These are phyloP conservation scores for Mohoua ochrocephala DNA, from an alignment of 2,113 vertebrate genomes.

Conservation along the genomic window DNA sequence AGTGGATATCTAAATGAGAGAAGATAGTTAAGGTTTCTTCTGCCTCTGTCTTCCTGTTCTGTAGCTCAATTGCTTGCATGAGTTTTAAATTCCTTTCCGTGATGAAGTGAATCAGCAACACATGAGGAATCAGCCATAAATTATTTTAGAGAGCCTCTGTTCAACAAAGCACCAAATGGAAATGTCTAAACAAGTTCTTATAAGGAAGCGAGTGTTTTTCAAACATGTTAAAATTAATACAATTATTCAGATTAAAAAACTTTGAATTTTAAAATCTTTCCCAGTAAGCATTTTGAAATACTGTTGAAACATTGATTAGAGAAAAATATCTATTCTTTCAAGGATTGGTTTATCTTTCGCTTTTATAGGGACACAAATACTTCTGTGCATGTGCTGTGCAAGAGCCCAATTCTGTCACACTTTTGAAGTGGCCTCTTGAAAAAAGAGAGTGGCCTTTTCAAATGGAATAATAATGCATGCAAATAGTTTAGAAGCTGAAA, in stretches of 20 bases:
- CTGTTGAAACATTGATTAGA: not conserved
- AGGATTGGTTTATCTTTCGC: not conserved
- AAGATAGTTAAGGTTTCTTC: not conserved
- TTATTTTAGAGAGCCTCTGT: not conserved
- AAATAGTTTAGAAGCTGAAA: not conserved
- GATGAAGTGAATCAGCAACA: not conserved
- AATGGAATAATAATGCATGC: not conserved
- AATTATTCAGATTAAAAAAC: not conserved
- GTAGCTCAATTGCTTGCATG: slow-evolving; percentile 11
- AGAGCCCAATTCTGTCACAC: not conserved
- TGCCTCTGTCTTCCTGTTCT: not conserved
- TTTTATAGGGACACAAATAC: not conserved
- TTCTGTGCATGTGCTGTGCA: not conserved
- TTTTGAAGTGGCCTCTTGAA: not conserved
- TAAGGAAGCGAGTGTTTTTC: not conserved
- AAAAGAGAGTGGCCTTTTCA: not conserved
- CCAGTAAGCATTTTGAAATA: not conserved
- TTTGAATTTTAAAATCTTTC: not conserved
- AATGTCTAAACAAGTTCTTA: not conserved
- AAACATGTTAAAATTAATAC: not conserved
- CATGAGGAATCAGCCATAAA: not conserved
- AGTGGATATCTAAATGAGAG: slow-evolving; percentile 33
- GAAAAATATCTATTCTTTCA: not conserved
- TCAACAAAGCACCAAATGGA: not conserved
- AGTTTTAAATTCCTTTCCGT: not conserved